Conservation (phyloP, 2,888 invertebrate species). For the Timema cristinae region DNA sequence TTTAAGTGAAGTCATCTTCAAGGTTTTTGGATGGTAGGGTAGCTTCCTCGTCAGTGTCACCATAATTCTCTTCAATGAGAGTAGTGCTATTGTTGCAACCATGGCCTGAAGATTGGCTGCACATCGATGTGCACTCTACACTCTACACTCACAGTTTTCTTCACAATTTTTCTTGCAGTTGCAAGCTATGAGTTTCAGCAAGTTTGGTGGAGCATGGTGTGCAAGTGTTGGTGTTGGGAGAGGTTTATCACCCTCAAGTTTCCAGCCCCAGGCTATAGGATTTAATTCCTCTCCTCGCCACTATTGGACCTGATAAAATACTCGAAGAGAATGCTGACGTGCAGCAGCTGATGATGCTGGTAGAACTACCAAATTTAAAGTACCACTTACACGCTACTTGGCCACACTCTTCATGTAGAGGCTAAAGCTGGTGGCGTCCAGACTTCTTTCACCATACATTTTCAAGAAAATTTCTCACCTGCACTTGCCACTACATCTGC, state of each 20-base stretch:
- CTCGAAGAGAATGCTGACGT: conserved; percentile 6
- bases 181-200: conserved; percentile 7
- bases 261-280: background rate
- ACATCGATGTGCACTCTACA: background rate
- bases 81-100: background rate
- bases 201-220: background rate
- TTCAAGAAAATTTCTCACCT: background rate
- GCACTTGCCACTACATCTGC: background rate
- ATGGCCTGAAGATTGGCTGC: background rate
- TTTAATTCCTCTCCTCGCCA: background rate
- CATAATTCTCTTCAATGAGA: too few relatives aligned
- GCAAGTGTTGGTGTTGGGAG: background rate
- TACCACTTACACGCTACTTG: conserved; percentile 9
- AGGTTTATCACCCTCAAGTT: background rate
- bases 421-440: background rate
- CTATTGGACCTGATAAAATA: background rate
- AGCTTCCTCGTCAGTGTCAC: too few relatives aligned
- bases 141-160: conserved; percentile 8
- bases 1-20: too few relatives aligned
- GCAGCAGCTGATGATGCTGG: background rate
- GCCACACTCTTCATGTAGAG: conserved; percentile 53
- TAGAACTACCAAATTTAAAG: background rate
- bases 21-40: too few relatives aligned
- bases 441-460: conserved; percentile 8
- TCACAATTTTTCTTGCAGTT: background rate